Evolutionary conservation across 2,888 invertebrate genomes (phyloP).

Genomic region (Gonocerus acuteangulatus): DNA sequence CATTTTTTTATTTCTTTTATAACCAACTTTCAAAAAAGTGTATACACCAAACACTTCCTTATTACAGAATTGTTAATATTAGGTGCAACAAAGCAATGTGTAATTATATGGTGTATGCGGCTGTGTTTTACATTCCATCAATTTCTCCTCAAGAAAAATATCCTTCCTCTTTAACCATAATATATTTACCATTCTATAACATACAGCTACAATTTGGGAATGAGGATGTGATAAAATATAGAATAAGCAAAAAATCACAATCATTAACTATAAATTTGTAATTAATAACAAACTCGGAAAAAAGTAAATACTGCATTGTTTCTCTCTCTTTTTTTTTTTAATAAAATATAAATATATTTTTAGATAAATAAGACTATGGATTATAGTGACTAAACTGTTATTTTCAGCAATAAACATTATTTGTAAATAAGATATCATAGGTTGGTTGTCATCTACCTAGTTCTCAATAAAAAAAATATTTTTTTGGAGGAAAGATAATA

Average conservation of each 20-base stretch:
- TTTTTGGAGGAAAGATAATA: no score
- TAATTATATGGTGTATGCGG: constrained; percentile 11
- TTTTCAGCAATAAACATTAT: not conserved
- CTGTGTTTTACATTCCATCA: constrained; percentile 3
- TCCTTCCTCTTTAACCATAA: not conserved
- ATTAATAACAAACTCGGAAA: not conserved
- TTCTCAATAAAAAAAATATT: no score
- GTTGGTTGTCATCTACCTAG: not conserved
- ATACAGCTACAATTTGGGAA: not conserved
- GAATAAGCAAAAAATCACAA: not conserved
- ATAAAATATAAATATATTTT: not conserved
- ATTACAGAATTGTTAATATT: constrained; percentile 8
- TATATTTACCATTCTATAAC: not conserved
- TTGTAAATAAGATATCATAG: not conserved
- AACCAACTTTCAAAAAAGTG: constrained; percentile 18
- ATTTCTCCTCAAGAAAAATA: not conserved
- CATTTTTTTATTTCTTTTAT: not conserved
- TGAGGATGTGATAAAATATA: not conserved
- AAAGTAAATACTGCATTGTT: not conserved
- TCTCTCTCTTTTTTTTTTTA: not conserved
- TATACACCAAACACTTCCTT: constrained; percentile 12
- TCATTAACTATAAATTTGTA: not conserved
- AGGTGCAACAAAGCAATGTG: constrained; percentile 24
- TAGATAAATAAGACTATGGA: not conserved
- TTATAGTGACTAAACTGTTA: not conserved